These are phyloP conservation scores for Bostrychus sinensis DNA, from an alignment of 2,113 vertebrate genomes.

Conservation along the genomic window DNA sequence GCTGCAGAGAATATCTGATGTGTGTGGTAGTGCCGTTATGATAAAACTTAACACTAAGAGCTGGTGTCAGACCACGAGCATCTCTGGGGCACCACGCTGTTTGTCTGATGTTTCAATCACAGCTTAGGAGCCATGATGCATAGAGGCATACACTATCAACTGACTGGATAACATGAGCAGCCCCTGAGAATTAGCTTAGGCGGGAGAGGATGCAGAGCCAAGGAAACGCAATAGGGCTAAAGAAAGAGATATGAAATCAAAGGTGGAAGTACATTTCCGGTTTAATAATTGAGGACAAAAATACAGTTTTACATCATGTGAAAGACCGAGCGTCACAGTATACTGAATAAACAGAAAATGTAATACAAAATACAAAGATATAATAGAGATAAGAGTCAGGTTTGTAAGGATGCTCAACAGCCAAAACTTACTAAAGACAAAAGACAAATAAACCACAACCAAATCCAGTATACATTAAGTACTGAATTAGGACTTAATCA, in stretches of 20 bases:
- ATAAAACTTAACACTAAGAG: constrained; percentile 65
- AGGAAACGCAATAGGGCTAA: constrained; percentile 32
- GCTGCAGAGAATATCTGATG: constrained; percentile 75
- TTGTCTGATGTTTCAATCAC: constrained; percentile 78
- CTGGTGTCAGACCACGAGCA: constrained; percentile 56
- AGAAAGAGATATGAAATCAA: constrained; percentile 39
- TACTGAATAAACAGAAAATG: neutral
- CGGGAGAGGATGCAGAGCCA: constrained; percentile 28
- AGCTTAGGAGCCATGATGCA: constrained; percentile 69
- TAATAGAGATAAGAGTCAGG: too few species aligned
- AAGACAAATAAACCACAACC: too few species aligned
- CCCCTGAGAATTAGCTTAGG: constrained; percentile 49
- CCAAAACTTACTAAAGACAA: too few species aligned
- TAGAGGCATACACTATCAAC: constrained; percentile 67
- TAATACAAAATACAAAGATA: too few species aligned
- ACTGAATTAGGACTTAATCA: too few species aligned
- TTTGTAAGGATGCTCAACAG: too few species aligned
- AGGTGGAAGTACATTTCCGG: constrained; percentile 20
- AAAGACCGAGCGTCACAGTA: neutral
- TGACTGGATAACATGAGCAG: constrained; percentile 70
- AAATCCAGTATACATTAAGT: too few species aligned
- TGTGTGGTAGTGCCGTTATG: constrained; percentile 61
- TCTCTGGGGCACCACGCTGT: constrained; percentile 67
- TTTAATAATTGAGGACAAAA: constrained; percentile 15
- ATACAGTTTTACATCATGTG: constrained; percentile 11